These are phyloP conservation scores for Anhinga rufa DNA, from an alignment of 2,113 vertebrate genomes.

Conservation along the genomic window DNA sequence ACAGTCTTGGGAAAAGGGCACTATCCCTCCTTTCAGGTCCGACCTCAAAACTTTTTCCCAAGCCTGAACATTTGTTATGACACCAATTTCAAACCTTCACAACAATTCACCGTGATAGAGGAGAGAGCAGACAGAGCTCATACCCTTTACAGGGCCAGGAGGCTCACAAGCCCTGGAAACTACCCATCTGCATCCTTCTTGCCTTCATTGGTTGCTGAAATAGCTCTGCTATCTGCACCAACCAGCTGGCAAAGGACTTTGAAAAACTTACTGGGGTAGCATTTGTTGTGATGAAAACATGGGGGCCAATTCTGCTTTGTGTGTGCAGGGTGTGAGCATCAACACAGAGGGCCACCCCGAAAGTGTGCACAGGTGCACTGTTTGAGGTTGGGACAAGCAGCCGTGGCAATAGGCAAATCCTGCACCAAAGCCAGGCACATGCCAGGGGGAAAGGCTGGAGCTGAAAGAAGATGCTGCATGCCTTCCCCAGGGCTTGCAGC, in stretches of 20 bases:
- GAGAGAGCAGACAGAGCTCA: neutral
- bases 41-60: slow-evolving; percentile 41
- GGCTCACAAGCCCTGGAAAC: neutral
- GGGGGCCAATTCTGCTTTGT: neutral
- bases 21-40: neutral
- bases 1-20: neutral
- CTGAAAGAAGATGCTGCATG: neutral
- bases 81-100: neutral
- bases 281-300: neutral
- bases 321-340: neutral
- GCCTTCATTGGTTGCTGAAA: neutral
- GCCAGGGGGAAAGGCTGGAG: neutral
- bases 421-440: neutral
- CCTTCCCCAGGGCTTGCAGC: neutral
- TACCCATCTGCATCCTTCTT: fast-evolving
- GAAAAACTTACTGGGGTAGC: neutral
- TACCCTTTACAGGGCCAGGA: neutral
- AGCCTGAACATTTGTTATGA: neutral
- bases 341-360: fast-evolving
- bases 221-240: neutral
- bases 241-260: neutral
- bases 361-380: fast-evolving
- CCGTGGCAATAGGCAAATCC: fast-evolving
- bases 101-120: neutral
- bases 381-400: neutral